Percentiles rank a stretch among this genome's conserved stretches.
phyloP scores from a whole-genome alignment of 2,797 vertebrate genomes.

The Denticeps clupeoides region DNA sequence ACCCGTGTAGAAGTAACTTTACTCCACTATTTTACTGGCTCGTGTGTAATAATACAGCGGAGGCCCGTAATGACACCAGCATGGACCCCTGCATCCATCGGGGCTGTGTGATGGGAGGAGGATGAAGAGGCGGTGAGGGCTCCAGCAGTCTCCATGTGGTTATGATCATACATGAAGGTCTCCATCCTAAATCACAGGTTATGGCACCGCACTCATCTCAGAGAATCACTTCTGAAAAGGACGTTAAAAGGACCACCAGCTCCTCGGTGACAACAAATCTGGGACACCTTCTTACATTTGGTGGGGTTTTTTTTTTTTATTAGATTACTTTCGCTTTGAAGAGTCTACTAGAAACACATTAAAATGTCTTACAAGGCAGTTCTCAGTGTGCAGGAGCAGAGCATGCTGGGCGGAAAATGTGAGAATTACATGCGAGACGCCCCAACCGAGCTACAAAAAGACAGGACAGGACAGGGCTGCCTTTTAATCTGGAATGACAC shows the following conservation, averaged over 20 bases:
- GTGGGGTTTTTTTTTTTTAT: conserved; percentile 12
- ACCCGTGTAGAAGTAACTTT: conserved; percentile 15
- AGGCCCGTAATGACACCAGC: too few species aligned
- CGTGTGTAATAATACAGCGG: too few species aligned
- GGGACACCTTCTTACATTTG: conserved; percentile 11
- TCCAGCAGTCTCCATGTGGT: conserved; percentile 27
- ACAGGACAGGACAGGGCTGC: too few species aligned
- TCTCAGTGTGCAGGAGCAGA: not conserved
- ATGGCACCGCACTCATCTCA: conserved; percentile 31
- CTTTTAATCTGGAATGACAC: too few species aligned
- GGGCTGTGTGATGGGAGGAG: too few species aligned
- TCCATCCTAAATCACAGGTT: conserved; percentile 47
- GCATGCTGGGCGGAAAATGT: too few species aligned
- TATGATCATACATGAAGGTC: conserved; percentile 47
- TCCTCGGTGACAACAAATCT: conserved; percentile 1
- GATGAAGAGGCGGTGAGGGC: too few species aligned
- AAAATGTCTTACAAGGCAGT: not conserved
- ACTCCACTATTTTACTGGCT: conserved; percentile 15
- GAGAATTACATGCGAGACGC: too few species aligned
- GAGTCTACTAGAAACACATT: not conserved
- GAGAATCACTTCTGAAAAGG: conserved; percentile 15
- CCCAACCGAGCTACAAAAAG: too few species aligned
- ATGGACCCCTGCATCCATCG: too few species aligned
- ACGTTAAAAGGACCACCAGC: not conserved
- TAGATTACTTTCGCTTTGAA: too few species aligned